These are phyloP conservation scores for Hoplostethus atlanticus DNA, from an alignment of 2,797 vertebrate species.

Conservation along the genomic window DNA sequence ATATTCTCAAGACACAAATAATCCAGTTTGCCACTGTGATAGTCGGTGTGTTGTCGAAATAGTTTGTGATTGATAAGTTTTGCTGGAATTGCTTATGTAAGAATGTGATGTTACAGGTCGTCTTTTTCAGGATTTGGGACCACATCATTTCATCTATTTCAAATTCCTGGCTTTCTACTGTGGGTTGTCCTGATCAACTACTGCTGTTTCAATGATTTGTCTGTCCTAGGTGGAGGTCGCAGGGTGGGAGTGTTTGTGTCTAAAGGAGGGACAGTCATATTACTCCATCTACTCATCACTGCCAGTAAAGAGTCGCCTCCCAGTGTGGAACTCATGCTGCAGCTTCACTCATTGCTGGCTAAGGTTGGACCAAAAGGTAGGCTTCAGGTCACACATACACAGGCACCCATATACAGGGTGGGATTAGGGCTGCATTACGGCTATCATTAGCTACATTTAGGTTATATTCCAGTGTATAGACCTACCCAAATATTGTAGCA, in stretches of 20 bases:
- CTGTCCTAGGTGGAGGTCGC: constrained; percentile 88
- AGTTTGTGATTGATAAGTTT: not conserved
- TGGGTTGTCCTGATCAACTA: not conserved
- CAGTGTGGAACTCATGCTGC: constrained; percentile 94
- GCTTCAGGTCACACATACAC: not conserved
- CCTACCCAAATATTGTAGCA: too few relatives aligned
- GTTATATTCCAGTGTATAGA: too few relatives aligned
- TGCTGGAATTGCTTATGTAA: not conserved
- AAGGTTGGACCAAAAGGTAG: constrained; percentile 97
- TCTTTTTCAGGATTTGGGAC: not conserved
- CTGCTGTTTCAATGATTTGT: constrained; percentile 35
- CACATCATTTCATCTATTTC: too few relatives aligned
- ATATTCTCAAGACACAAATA: not conserved
- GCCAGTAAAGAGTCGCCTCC: constrained; percentile 90
- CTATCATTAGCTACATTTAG: too few relatives aligned
- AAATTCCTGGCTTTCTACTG: not conserved
- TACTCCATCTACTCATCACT: constrained; percentile 91
- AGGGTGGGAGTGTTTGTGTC: constrained; percentile 90
- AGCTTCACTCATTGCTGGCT: constrained; percentile 93
- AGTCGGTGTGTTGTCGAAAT: not conserved
- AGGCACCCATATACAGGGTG: not conserved
- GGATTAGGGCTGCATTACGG: not conserved
- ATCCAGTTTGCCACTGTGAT: not conserved
- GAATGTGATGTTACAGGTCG: not conserved
- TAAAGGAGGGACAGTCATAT: constrained; percentile 94